phyloP scores from a whole-genome alignment of 2,797 vertebrate species.

The Pseudomugil gertrudae region DNA sequence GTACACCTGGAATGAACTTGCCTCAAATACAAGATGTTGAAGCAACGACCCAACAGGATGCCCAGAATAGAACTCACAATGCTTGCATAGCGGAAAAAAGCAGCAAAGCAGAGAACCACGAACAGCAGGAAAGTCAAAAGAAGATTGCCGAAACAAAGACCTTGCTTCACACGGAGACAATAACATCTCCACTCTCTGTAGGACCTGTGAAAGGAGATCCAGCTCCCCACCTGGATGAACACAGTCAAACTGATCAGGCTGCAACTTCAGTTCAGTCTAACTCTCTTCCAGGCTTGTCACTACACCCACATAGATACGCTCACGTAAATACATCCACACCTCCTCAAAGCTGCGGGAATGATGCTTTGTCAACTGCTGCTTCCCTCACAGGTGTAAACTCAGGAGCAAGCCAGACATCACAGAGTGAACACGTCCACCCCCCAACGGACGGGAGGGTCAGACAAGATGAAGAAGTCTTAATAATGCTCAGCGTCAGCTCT shows the following conservation, averaged over 20 bases:
- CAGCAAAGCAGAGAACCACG: conserved; percentile 11
- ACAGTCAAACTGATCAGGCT: conserved; percentile 14
- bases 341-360: conserved; percentile 12
- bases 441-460: conserved; percentile 11
- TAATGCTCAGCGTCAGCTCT: conserved; percentile 27
- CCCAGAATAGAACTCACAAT: conserved; percentile 31
- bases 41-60: conserved; percentile 5
- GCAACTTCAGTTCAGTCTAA: conserved; percentile 22
- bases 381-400: conserved; percentile 24
- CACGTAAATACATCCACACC: conserved; percentile 42
- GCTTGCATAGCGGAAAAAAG: conserved; percentile 4
- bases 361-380: conserved; percentile 31
- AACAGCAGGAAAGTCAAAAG: conserved; percentile 25
- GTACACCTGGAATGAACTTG: conserved; percentile 10
- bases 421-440: no score
- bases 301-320: conserved; percentile 27
- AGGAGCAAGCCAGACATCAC: neutral
- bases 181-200: conserved; percentile 18
- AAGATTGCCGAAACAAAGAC: conserved; percentile 15
- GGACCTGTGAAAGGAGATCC: conserved; percentile 26
- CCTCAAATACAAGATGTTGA: conserved; percentile 28
- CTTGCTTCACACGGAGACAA: conserved; percentile 23
- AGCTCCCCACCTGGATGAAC: conserved; percentile 14
- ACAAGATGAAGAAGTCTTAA: no score
- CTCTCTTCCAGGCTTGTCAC: neutral